Evolutionary conservation across 2,113 vertebrate species (phyloP).

Genomic region (Garra rufa): DNA sequence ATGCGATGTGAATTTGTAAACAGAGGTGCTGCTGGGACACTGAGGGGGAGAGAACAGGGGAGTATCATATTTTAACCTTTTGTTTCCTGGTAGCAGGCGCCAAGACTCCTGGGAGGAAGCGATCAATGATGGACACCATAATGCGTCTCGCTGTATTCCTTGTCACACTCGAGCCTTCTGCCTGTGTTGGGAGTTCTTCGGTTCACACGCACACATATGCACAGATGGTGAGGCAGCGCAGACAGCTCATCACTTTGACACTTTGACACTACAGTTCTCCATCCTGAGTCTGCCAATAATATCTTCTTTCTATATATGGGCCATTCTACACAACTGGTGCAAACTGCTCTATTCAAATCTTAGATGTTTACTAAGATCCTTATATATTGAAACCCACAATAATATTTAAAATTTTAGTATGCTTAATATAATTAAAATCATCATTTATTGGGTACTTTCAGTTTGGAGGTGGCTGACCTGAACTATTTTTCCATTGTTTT

Average conservation of each 20-base stretch:
- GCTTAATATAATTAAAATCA: too few species aligned
- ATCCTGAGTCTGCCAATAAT: constrained; percentile 74
- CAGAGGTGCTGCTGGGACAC: constrained; percentile 37
- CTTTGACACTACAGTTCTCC: constrained; percentile 65
- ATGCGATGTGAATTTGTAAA: constrained; percentile 57
- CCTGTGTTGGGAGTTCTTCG: constrained; percentile 71
- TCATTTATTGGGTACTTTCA: too few species aligned
- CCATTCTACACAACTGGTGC: too few species aligned
- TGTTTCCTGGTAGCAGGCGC: constrained; percentile 39
- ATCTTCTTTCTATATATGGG: neutral
- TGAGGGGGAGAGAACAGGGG: constrained; percentile 18
- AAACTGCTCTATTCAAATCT: too few species aligned
- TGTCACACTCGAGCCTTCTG: constrained; percentile 74
- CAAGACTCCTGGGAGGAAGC: constrained; percentile 72
- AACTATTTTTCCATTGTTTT: too few species aligned
- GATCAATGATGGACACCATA: constrained; percentile 81
- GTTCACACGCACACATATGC: constrained; percentile 46
- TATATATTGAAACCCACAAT: too few species aligned
- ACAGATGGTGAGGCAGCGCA: constrained; percentile 35
- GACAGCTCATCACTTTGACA: constrained; percentile 40
- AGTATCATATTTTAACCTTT: constrained; percentile 46
- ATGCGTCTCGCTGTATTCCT: constrained; percentile 79
- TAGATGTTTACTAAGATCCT: too few species aligned
- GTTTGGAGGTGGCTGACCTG: too few species aligned
- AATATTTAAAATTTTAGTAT: too few species aligned